These are phyloP conservation scores for Herpetotheres cachinnans DNA, from an alignment of 2,113 vertebrate species.

Conservation along the genomic window DNA sequence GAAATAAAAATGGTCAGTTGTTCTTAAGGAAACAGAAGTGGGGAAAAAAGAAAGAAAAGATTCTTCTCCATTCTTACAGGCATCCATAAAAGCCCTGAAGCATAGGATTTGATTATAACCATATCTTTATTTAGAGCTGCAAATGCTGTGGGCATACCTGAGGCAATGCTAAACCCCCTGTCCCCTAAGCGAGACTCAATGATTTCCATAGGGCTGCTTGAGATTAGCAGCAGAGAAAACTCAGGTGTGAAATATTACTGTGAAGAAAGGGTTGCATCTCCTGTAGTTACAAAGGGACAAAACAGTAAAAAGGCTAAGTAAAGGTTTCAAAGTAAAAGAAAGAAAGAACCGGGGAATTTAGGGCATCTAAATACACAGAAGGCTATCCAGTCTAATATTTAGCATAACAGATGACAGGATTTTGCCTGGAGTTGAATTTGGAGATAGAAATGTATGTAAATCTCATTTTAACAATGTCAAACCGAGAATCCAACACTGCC, in stretches of 20 bases:
- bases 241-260: background rate
- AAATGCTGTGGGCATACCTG: slow-evolving; percentile 6
- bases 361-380: background rate
- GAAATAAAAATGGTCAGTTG: background rate
- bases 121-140: slow-evolving; percentile 6
- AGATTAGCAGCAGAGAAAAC: background rate
- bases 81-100: slow-evolving; percentile 20
- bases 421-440: background rate
- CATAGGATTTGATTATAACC: slow-evolving; percentile 11
- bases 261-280: background rate
- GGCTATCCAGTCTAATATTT: background rate
- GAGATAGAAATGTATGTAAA: background rate
- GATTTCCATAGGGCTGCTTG: background rate
- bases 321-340: background rate
- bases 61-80: background rate
- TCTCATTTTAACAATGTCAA: background rate
- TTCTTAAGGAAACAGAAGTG: background rate
- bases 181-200: background rate
- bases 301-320: background rate
- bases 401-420: background rate
- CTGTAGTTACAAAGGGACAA: background rate
- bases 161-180: slow-evolving; percentile 25
- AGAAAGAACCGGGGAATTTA: background rate
- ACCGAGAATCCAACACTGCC: background rate
- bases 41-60: background rate